phyloP scores from a whole-genome alignment of 2,888 invertebrate species.

The Frankliniella fusca region DNA sequence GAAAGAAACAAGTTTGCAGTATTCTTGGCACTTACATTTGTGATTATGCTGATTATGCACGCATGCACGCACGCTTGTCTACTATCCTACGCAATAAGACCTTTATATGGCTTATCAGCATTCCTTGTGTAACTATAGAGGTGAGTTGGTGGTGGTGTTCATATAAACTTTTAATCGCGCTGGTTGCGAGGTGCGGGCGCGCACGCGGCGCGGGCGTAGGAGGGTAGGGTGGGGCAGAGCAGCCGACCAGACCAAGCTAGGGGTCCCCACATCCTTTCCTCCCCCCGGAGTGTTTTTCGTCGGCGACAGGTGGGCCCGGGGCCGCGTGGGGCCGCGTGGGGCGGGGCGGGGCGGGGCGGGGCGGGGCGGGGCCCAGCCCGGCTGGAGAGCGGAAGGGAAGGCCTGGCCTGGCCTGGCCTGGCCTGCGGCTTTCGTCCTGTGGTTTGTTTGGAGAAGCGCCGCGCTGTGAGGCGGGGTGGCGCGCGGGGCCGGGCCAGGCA shows the following conservation, averaged over 20 bases:
- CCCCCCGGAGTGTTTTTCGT: neutral
- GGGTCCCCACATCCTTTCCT: neutral
- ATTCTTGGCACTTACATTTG: slow-evolving; percentile 10
- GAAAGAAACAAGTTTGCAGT: neutral
- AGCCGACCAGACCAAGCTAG: neutral
- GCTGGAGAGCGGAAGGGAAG: no score
- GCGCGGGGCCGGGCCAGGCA: no score
- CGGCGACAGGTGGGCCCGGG: neutral
- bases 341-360: no score
- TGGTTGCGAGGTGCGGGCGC: neutral
- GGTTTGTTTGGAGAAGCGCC: no score
- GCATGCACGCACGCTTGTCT: neutral
- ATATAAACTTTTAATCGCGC: neutral
- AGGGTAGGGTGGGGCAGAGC: no score
- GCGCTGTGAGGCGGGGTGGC: no score
- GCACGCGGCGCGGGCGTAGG: no score
- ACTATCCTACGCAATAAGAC: neutral
- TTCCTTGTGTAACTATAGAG: neutral
- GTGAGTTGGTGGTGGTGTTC: neutral
- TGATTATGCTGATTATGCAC: neutral
- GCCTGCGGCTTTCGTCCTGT: no score
- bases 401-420: no score
- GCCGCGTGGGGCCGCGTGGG: neutral
- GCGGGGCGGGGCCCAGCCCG: no score
- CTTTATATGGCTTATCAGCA: neutral